Percentiles rank a stretch among this genome's conserved stretches.
phyloP scores from a whole-genome alignment of 1,140 invertebrate species.

The Meloidogyne exigua region DNA sequence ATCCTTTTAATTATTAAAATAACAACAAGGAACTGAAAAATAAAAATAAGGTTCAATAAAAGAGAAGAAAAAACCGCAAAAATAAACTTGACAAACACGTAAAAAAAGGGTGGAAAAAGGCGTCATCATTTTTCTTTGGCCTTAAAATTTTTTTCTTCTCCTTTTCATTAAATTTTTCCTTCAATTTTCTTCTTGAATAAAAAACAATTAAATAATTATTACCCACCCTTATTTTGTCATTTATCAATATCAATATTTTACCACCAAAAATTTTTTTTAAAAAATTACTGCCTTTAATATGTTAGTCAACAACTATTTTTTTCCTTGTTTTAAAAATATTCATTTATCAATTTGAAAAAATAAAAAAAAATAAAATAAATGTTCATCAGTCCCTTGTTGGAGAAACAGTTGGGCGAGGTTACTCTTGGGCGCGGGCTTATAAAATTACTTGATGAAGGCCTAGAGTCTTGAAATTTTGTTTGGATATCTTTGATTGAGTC shows the following conservation, averaged over 20 bases:
- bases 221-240: neutral
- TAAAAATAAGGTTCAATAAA: neutral
- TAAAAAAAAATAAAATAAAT: neutral
- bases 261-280: neutral
- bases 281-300: slow-evolving; percentile 5
- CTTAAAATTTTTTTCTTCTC: neutral
- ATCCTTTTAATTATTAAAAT: neutral
- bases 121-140: neutral
- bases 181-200: neutral
- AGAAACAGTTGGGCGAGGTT: neutral
- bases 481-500: neutral
- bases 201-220: neutral
- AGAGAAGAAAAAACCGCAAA: neutral
- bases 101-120: neutral
- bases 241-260: slow-evolving; percentile 6
- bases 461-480: neutral
- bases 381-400: neutral
- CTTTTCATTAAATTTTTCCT: neutral
- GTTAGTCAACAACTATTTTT: neutral
- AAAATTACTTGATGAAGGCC: neutral
- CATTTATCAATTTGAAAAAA: neutral
- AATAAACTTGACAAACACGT: neutral
- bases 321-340: neutral
- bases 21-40: neutral
- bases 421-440: neutral